Base-by-base conservation (phyloP, 2,797 vertebrate genomes). In the Coregonus ussuriensis region DNA sequence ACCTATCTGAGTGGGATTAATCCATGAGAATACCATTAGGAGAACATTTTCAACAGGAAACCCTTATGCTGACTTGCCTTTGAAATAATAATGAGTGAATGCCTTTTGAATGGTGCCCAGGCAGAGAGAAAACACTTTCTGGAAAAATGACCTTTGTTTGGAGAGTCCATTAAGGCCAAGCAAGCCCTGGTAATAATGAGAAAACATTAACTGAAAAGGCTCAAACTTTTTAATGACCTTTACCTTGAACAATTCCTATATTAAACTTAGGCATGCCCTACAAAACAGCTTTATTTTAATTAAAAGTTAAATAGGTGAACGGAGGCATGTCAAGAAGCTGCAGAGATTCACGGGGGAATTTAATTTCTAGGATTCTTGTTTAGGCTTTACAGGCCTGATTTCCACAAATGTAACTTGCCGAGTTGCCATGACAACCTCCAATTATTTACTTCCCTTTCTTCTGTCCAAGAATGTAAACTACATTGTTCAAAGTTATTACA, bases 401-500 rank as follows among this genome's bases (percentile, higher is more conserved):
- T 88, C 79, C 79, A 77, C 62, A 59, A 88, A 85, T 65, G 81
- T 82, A 29, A 84, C 67, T 81, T 71, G 77, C 83, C 78, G 71
- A 69, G 92, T 92, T 91, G 86, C 93, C 88, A 94, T 92, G 89
- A 91, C 87, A 91, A 94, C 89, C 33, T 80, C 79, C 83, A 94
- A 89, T 91, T 93, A 93, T 92, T 93, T 91, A 95, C 91, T 94
- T 94, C 88, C 90, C 90, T 89, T 89, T 82, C 79, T 87, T 82
- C 79, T 63, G 83, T 85, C 76, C 78, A 83, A 86, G 83, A 89
- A 90, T 84, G 79, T 83, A 91, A 90, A 90, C 76, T 41, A 79
- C 84, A 84, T 88, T 79, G 75, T 85, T 82, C 82, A 71, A 82
- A 77, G 76, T 77, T 62, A 76, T 72, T 74, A 56, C 65, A 68